A percentile compares a stretch with the other conserved stretches of the same genome.
Conservation (phyloP, 2,113 vertebrate species). For the Trogon melanurus region DNA sequence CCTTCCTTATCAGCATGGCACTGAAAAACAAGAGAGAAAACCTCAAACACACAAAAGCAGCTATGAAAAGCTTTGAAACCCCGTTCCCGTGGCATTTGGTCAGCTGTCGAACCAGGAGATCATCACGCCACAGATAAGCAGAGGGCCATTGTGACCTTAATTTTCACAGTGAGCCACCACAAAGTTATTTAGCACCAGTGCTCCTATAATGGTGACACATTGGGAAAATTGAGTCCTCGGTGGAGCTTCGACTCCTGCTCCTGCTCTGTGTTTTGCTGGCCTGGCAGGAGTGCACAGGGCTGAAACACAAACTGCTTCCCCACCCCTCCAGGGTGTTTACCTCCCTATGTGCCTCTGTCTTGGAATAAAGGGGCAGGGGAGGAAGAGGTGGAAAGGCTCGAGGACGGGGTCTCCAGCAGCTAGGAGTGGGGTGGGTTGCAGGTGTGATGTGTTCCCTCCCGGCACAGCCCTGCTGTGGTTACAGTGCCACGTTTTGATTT, state of each 20-base stretch:
- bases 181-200: neutral
- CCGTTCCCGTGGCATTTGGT: neutral
- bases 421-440: accelerated
- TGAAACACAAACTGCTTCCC: neutral
- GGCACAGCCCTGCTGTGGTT: neutral
- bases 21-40: neutral
- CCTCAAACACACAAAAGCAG: neutral
- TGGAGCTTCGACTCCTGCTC: neutral
- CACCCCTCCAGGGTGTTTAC: neutral
- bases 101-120: neutral
- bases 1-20: neutral
- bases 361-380: neutral
- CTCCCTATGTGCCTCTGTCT: neutral
- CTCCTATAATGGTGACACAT: neutral
- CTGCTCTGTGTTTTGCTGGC: neutral
- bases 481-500: accelerated
- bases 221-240: neutral
- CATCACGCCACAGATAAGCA: neutral
- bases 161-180: neutral
- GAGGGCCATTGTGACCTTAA: neutral
- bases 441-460: accelerated
- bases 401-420: neutral
- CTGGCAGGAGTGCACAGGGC: neutral
- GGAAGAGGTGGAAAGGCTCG: neutral
- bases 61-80: neutral